These are phyloP conservation scores for Brachycybe producta DNA, from an alignment of 2,888 invertebrate species.

Conservation along the genomic window DNA sequence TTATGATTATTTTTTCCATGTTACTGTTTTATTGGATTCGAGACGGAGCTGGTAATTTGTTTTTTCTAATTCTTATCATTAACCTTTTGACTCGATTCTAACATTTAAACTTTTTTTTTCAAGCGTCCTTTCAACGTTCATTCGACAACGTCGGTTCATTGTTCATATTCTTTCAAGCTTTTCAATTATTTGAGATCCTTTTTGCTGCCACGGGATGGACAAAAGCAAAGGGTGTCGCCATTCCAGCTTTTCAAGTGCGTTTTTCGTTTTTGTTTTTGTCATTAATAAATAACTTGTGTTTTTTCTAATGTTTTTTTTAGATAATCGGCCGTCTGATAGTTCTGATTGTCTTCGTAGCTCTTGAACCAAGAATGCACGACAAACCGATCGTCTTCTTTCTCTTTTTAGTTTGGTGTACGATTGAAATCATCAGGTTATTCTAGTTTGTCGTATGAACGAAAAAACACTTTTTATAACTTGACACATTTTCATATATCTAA, in stretches of 20 bases:
- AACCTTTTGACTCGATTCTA: neutral
- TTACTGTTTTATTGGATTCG: conserved; percentile 3
- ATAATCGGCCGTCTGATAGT: conserved; percentile 63
- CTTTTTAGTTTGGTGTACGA: conserved; percentile 66
- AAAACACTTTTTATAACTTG: conserved; percentile 14
- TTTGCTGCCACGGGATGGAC: conserved; percentile 82
- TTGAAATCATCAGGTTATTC: conserved; percentile 66
- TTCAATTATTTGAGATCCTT: conserved; percentile 75
- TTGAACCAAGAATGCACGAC: conserved; percentile 71
- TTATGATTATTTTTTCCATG: conserved; percentile 1
- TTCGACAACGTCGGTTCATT: conserved; percentile 61
- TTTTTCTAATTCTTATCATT: neutral
- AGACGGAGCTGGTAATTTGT: conserved; percentile 9
- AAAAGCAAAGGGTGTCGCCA: conserved; percentile 41
- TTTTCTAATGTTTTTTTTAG: conserved; percentile 26
- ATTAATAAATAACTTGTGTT: conserved; percentile 1
- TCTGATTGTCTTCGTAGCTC: conserved; percentile 66
- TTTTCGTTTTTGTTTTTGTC: too few species aligned
- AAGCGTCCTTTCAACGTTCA: conserved; percentile 26
- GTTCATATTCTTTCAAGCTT: conserved; percentile 64
- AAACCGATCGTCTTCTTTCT: conserved; percentile 78
- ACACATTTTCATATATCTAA: neutral
- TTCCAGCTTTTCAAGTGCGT: conserved; percentile 10
- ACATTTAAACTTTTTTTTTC: neutral
- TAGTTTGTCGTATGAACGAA: neutral